These are phyloP conservation scores for Ladona fulva DNA, from an alignment of 1,140 invertebrate genomes.

Conservation along the genomic window DNA sequence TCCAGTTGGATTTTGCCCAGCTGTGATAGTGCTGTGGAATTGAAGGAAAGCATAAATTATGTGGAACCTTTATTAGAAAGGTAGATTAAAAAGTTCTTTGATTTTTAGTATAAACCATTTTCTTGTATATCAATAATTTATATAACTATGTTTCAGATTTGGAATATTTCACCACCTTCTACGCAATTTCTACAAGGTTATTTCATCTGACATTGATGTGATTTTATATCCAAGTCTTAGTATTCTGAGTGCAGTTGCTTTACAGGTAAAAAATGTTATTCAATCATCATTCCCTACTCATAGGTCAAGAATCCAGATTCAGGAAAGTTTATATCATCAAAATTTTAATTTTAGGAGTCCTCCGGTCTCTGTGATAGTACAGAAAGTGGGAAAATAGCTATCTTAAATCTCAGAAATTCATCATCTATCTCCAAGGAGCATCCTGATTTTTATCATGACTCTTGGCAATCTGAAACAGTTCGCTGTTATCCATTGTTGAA, in stretches of 20 bases:
- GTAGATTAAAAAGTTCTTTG: not conserved
- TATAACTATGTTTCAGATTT: not conserved
- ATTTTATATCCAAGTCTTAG: not conserved
- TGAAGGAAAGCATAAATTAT: conserved; percentile 9
- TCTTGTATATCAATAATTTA: not conserved
- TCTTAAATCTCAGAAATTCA: not conserved
- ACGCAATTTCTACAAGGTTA: not conserved
- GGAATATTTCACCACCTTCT: not conserved
- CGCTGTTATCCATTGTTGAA: conserved; percentile 59
- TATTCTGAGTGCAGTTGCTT: not conserved
- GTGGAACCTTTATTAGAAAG: not conserved
- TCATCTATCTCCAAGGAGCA: conserved; percentile 28
- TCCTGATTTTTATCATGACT: conserved; percentile 79
- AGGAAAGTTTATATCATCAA: not conserved
- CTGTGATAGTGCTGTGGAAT: not conserved
- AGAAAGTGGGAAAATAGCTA: not conserved
- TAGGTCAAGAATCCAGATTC: not conserved
- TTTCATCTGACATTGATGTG: not conserved
- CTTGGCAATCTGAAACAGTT: conserved; percentile 67
- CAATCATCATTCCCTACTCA: not conserved
- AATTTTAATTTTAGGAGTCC: not conserved
- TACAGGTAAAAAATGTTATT: not conserved
- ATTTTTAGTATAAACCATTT: not conserved
- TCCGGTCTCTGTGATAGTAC: not conserved
- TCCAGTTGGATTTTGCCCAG: not conserved